Evolutionary conservation across 2,797 vertebrate genomes (phyloP).

Genomic region (Naso thynnoides): DNA sequence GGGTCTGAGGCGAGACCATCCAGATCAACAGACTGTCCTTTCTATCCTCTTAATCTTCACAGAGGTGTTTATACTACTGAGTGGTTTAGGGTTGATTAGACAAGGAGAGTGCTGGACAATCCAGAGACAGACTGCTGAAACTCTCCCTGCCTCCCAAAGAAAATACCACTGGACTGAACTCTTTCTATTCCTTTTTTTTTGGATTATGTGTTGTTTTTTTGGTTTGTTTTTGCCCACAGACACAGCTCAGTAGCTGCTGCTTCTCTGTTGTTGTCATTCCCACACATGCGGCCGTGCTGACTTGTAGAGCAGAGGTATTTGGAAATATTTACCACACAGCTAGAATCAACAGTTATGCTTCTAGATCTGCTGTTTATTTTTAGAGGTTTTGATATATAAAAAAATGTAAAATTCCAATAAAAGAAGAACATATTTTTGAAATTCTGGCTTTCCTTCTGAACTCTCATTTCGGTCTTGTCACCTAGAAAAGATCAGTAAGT

Average conservation of each 20-base stretch:
- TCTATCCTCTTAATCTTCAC: constrained; percentile 58
- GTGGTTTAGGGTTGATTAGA: constrained; percentile 47
- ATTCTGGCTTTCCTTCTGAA: constrained; percentile 38
- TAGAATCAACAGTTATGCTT: constrained; percentile 54
- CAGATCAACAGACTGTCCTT: constrained; percentile 38
- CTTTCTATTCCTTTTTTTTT: constrained; percentile 48
- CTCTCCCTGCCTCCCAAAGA: constrained; percentile 38
- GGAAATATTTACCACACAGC: constrained; percentile 41
- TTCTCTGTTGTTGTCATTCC: constrained; percentile 49
- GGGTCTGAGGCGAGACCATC: constrained; percentile 49
- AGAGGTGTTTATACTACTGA: constrained; percentile 48
- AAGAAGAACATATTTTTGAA: constrained; percentile 71
- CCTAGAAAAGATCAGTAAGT: background rate
- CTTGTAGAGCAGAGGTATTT: constrained; percentile 54
- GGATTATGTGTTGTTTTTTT: constrained; percentile 3
- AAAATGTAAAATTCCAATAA: constrained; percentile 73
- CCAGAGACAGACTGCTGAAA: constrained; percentile 52
- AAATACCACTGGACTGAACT: constrained; percentile 27
- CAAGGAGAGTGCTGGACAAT: constrained; percentile 49
- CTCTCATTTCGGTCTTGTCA: background rate
- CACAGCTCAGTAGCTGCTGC: constrained; percentile 53
- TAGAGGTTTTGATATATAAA: constrained; percentile 78
- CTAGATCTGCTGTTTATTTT: constrained; percentile 65
- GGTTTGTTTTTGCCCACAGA: constrained; percentile 50
- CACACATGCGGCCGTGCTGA: constrained; percentile 68